Percentiles rank a stretch among this genome's conserved stretches.
phyloP scores from a whole-genome alignment of 2,888 invertebrate species.

The Lissonota sp. region DNA sequence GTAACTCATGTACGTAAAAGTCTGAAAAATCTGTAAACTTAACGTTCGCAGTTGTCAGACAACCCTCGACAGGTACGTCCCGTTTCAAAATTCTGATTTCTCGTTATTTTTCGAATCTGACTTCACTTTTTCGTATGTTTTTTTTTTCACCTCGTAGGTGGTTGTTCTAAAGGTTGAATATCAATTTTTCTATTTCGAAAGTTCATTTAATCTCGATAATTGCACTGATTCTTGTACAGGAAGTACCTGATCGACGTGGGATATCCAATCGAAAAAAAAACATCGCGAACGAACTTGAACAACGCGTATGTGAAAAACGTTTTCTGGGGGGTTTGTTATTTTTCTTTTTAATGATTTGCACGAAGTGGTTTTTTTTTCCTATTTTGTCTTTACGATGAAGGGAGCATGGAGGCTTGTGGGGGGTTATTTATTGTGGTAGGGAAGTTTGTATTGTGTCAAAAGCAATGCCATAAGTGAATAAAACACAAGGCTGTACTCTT shows the following conservation, averaged over 20 bases:
- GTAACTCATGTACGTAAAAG: conserved; percentile 80
- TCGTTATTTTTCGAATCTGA: background rate
- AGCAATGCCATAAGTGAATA: conserved; percentile 83
- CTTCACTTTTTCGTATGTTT: background rate
- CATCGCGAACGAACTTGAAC: conserved; percentile 81
- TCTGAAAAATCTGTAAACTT: conserved; percentile 78
- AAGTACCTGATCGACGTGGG: background rate
- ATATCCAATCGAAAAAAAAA: conserved; percentile 65
- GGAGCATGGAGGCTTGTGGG: conserved; percentile 70
- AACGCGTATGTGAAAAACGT: conserved; percentile 81
- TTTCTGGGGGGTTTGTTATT: conserved; percentile 65
- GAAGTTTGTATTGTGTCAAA: conserved; percentile 82
- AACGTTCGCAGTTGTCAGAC: conserved; percentile 74
- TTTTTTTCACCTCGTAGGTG: background rate
- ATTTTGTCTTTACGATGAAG: conserved; percentile 62
- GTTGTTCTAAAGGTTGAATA: conserved; percentile 10
- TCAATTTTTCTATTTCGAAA: background rate
- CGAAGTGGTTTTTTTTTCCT: conserved; percentile 66
- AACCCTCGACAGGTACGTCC: conserved; percentile 35
- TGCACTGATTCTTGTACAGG: background rate
- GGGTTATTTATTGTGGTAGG: conserved; percentile 70
- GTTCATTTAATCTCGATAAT: too few species aligned
- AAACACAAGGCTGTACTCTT: conserved; percentile 83
- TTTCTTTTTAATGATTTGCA: conserved; percentile 63
- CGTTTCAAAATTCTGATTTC: background rate